Percentiles rank a stretch among this genome's conserved stretches.
phyloP scores from a whole-genome alignment of 2,113 vertebrate genomes.

The Rhinolophus sinicus region DNA sequence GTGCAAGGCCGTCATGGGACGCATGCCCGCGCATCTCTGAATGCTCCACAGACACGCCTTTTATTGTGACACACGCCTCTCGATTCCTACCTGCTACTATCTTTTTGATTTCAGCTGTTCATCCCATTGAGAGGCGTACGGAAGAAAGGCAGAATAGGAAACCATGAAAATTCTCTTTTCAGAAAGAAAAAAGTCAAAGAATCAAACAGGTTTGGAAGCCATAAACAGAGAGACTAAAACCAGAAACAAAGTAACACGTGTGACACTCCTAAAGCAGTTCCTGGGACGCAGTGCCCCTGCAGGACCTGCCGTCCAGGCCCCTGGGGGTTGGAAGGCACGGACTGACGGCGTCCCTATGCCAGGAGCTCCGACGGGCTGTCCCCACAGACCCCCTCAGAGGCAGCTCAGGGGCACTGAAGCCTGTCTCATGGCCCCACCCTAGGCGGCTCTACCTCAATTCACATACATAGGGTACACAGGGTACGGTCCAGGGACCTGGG shows the following conservation, averaged over 20 bases:
- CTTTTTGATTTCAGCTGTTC: slow-evolving; percentile 81
- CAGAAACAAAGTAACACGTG: rapidly evolving
- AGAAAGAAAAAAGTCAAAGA: slow-evolving; percentile 34
- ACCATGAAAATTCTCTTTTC: slow-evolving; percentile 51
- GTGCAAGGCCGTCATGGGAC: background rate
- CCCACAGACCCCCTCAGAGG: background rate
- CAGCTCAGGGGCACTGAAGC: background rate
- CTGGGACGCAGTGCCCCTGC: rapidly evolving
- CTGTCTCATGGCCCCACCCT: background rate
- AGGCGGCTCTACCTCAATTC: background rate
- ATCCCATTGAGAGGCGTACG: slow-evolving; percentile 72
- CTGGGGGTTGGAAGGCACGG: background rate
- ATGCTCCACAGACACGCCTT: background rate
- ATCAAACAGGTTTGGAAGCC: slow-evolving; percentile 37
- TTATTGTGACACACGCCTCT: background rate
- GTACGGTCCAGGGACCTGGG: background rate
- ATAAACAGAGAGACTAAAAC: background rate
- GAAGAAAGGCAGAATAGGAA: slow-evolving; percentile 66
- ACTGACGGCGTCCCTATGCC: background rate
- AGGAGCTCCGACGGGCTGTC: background rate
- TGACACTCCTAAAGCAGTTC: rapidly evolving
- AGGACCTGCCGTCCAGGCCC: background rate
- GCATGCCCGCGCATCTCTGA: rapidly evolving
- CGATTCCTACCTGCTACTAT: slow-evolving; percentile 77
- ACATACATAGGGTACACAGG: background rate